Percentiles rank a stretch among this genome's conserved stretches.
Evolutionary conservation across 2,888 invertebrate genomes (phyloP).

Genomic region (Lasioglossum leucozonium): DNA sequence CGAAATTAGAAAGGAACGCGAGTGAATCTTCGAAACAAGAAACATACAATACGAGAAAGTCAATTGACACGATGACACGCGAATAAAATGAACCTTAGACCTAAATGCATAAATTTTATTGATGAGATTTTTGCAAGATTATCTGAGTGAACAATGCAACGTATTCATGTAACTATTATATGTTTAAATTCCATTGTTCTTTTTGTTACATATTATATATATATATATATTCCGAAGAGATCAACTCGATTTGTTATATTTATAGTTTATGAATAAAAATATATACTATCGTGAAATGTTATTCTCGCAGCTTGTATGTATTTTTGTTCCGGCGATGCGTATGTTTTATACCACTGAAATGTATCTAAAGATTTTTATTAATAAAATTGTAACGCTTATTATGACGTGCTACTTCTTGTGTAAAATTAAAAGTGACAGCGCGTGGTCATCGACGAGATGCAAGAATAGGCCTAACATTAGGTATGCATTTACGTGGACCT

Average conservation of each 20-base stretch:
- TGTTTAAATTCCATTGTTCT: conserved; percentile 63
- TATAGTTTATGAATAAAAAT: conserved; percentile 68
- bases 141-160: conserved; percentile 30
- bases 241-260: conserved; percentile 69
- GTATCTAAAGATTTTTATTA: conserved; percentile 80
- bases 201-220: conserved; percentile 7
- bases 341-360: conserved; percentile 82
- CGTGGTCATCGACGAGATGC: background rate
- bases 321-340: conserved; percentile 79
- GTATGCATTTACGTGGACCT: too few relatives aligned
- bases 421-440: background rate
- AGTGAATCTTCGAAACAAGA: conserved; percentile 1
- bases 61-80: conserved; percentile 27
- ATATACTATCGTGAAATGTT: conserved; percentile 64
- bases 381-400: conserved; percentile 73
- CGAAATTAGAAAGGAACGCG: background rate
- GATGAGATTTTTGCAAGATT: conserved; percentile 5
- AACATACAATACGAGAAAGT: conserved; percentile 17
- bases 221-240: conserved; percentile 45
- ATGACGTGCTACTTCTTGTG: conserved; percentile 16
- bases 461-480: background rate
- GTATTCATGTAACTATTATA: conserved; percentile 50
- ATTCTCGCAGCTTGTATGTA: conserved; percentile 77
- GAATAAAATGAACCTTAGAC: conserved; percentile 38
- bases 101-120: conserved; percentile 51